Base-by-base conservation (phyloP, 2,888 invertebrate species). In the Trimorus sp. region DNA sequence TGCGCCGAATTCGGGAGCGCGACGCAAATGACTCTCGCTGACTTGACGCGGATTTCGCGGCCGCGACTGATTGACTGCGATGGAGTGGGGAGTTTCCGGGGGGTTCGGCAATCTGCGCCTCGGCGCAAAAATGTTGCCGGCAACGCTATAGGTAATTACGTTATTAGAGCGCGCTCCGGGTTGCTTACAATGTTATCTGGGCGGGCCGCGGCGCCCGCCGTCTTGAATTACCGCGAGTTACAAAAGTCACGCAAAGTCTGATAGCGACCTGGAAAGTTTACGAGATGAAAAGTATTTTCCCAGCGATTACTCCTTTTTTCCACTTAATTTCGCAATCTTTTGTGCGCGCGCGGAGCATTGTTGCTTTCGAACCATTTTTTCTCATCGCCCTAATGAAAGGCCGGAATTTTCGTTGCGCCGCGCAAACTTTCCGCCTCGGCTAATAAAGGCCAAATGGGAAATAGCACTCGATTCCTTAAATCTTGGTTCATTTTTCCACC, bases 1-100 rank as follows among this genome's bases (percentile, higher is more conserved):
- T 49, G 69, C 14, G 51, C 45, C 42, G 54, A 65, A 70, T 75
- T 75, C 75, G 38, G 12, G 83, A 86, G 84, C 85, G 85, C 86
- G 85, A 88, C 86, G 87, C 88, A 88, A 88, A 88, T 87, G 86
- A 85, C 85, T 87, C 86, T 86, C 83, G 81, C n/a, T 85, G 86
- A 88, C 88, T 87, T 6, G 36, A 37, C 48, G 42, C 48, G 9
- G 48, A 37, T 12, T n/a, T 49, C 8, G 26, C 26, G 26, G 26
- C 1, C 4, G 26, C 26, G 26, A 26, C 26, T 26, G 26, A 26
- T 26, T 26, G 26, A 4, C 26, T 1, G 4, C 26, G 1, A 3
- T 26, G 2, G 26, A 4, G 26, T 3, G 26, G 26, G 26, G 26
- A 26, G 26, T n/a, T n/a, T n/a, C n/a, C n/a, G n/a, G 26, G 26